These are phyloP conservation scores for Xestia ashworthii DNA, from an alignment of 2,888 invertebrate species.

Conservation along the genomic window DNA sequence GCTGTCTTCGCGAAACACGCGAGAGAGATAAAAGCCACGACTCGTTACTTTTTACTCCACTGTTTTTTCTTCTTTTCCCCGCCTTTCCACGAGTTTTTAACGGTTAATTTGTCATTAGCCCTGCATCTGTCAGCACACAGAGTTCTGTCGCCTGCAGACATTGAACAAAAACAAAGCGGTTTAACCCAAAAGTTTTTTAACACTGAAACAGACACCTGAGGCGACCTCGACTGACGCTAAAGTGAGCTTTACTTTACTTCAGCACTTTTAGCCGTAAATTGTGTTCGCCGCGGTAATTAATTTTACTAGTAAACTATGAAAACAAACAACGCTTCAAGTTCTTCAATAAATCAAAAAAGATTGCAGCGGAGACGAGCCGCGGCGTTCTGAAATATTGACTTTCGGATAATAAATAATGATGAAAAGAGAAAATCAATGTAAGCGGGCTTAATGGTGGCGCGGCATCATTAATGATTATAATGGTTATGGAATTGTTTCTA, in stretches of 20 bases:
- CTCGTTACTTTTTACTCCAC: slow-evolving; percentile 77
- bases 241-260: slow-evolving; percentile 40
- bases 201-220: slow-evolving; percentile 54
- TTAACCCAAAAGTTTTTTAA: slow-evolving; percentile 68
- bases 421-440: slow-evolving; percentile 77
- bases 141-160: slow-evolving; percentile 76
- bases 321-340: slow-evolving; percentile 66
- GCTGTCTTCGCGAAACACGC: slow-evolving; percentile 80
- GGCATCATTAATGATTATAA: slow-evolving; percentile 86
- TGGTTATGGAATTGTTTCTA: slow-evolving; percentile 87
- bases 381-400: slow-evolving; percentile 63
- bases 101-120: slow-evolving; percentile 87
- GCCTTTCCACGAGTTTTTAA: slow-evolving; percentile 84
- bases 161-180: slow-evolving; percentile 72
- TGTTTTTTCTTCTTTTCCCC: slow-evolving; percentile 76
- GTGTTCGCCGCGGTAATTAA: slow-evolving; percentile 60
- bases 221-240: slow-evolving; percentile 43
- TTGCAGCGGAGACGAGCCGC: slow-evolving; percentile 50
- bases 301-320: slow-evolving; percentile 64
- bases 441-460: slow-evolving; percentile 74
- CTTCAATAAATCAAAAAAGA: slow-evolving; percentile 65
- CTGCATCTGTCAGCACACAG: slow-evolving; percentile 83
- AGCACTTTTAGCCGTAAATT: slow-evolving; percentile 49
- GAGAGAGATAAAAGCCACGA: slow-evolving; percentile 76
- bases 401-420: slow-evolving; percentile 74